Evolutionary conservation across 2,888 invertebrate species (phyloP).

Genomic region (Apodemia hepburni): DNA sequence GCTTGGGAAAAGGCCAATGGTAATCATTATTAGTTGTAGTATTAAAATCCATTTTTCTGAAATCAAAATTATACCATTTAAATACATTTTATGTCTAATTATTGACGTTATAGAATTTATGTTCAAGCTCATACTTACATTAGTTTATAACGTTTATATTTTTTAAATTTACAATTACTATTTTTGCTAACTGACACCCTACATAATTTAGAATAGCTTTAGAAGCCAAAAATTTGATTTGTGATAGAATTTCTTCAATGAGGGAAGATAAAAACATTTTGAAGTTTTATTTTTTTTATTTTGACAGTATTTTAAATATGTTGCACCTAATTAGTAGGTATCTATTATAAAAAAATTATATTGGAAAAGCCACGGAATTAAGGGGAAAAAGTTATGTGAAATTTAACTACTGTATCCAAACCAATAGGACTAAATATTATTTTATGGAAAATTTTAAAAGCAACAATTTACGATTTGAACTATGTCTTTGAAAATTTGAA

Average conservation of each 20-base stretch:
- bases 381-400: not conserved
- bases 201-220: constrained; percentile 76
- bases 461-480: not conserved
- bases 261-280: constrained; percentile 78
- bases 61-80: not conserved
- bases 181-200: constrained; percentile 71
- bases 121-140: constrained; percentile 35
- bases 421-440: not conserved
- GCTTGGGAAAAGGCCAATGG: constrained; percentile 81
- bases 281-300: constrained; percentile 56
- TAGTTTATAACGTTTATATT: constrained; percentile 59
- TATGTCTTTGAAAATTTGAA: not conserved
- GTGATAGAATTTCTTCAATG: constrained; percentile 67
- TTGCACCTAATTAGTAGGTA: not conserved
- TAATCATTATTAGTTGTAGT: constrained; percentile 73
- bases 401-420: not conserved
- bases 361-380: too few species aligned
- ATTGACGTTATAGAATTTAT: constrained; percentile 1
- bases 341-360: not conserved
- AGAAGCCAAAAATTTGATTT: constrained; percentile 69
- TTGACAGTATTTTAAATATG: constrained; percentile 13
- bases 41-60: constrained; percentile 62
- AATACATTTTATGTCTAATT: too few species aligned
- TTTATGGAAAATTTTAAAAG: constrained; percentile 1
- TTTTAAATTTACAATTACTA: constrained; percentile 68